A percentile compares a stretch with the other conserved stretches of the same genome.
phyloP scores from a whole-genome alignment of 2,113 vertebrate genomes.

The Pluvianellus socialis region DNA sequence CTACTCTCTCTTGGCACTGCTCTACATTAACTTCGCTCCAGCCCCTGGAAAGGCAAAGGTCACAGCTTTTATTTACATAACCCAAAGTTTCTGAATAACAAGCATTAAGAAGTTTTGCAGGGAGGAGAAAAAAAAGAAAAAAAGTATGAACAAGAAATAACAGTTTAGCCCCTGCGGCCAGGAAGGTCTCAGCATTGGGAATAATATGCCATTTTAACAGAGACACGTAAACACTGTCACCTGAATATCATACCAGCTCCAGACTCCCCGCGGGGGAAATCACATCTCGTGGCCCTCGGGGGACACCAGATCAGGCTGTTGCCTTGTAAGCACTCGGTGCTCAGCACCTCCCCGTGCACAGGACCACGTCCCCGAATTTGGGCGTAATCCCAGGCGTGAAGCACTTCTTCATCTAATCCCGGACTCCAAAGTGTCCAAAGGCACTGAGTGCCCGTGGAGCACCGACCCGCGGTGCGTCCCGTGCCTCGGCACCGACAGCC shows the following conservation, averaged over 20 bases:
- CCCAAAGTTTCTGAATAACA: background rate
- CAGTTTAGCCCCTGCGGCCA: background rate
- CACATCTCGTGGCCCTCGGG: background rate
- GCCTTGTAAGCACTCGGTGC: background rate
- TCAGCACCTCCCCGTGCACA: background rate
- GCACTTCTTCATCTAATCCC: background rate
- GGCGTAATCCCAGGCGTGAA: background rate
- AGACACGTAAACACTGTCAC: background rate
- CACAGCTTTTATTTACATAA: constrained; percentile 1
- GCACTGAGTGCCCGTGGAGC: too few species aligned
- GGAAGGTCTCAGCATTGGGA: background rate
- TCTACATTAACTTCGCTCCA: background rate
- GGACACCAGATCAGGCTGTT: background rate
- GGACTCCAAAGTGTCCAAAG: background rate
- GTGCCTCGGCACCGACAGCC: too few species aligned
- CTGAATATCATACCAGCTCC: background rate
- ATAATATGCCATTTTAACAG: background rate
- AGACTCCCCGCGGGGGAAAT: background rate
- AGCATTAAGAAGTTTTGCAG: background rate
- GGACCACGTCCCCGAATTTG: background rate
- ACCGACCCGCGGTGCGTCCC: too few species aligned
- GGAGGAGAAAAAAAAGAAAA: background rate
- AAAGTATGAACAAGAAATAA: background rate
- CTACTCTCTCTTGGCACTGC: background rate
- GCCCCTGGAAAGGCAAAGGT: background rate